Conservation (phyloP, 2,113 vertebrate genomes). For the Saccopteryx leptura region DNA sequence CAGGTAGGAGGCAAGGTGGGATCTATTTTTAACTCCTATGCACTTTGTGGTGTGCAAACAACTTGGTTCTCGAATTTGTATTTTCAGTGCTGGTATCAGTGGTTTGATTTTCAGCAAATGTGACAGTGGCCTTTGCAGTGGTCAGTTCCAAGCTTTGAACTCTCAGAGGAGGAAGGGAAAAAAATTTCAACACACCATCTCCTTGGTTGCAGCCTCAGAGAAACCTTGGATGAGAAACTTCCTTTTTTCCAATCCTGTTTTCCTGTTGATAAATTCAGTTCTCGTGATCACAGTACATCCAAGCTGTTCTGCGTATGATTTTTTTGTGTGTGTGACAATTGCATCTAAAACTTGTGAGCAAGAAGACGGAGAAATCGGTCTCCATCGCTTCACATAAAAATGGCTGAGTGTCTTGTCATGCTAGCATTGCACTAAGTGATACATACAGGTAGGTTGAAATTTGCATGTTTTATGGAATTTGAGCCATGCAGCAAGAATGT, state of each 20-base stretch:
- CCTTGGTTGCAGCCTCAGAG: constrained; percentile 86
- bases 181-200: constrained; percentile 82
- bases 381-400: constrained; percentile 88
- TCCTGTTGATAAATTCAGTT: constrained; percentile 90
- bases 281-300: constrained; percentile 87
- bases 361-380: constrained; percentile 87
- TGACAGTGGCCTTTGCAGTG: constrained; percentile 92
- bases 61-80: constrained; percentile 88
- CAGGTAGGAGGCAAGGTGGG: constrained; percentile 91
- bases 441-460: constrained; percentile 91
- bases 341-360: constrained; percentile 88
- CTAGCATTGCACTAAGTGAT: constrained; percentile 88
- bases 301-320: constrained; percentile 88
- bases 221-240: constrained; percentile 89
- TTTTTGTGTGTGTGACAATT: constrained; percentile 85
- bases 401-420: constrained; percentile 88
- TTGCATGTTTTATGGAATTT: constrained; percentile 91
- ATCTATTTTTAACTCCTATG: constrained; percentile 93
- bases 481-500: constrained; percentile 83
- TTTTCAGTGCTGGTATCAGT: constrained; percentile 89
- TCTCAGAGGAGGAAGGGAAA: constrained; percentile 85
- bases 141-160: constrained; percentile 91
- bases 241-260: constrained; percentile 87
- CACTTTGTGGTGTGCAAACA: constrained; percentile 86
- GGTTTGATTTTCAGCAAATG: constrained; percentile 91